Evolutionary conservation across 2,113 vertebrate species (phyloP), one percentile per base, ranked within the genome.

Genomic region (Formicarius rufipectus): DNA sequence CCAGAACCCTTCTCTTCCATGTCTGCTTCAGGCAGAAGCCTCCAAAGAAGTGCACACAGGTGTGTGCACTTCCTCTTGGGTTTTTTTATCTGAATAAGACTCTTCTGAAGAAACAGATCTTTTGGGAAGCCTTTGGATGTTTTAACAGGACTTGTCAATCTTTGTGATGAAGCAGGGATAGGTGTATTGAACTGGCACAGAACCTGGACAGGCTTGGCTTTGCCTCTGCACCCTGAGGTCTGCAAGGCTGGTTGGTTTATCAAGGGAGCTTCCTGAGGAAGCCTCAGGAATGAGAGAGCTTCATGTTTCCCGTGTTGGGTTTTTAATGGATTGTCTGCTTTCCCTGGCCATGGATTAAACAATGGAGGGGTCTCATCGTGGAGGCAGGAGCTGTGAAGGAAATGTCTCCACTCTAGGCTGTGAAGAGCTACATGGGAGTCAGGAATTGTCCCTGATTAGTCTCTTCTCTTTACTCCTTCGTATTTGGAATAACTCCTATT

Each of bases 221-320:
- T 31, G 10, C 2, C 22, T 37, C 21, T 8, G 22, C 30, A 9
- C n/a, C 21, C 67, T 3, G 62, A 56, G 71, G 11, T 47, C 14
- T n/a, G 50, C 24, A 30, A 9, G 47, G 10, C 27, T 42, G 0
- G 0, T 8, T 2, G 3, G 30, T 55, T 64, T 31, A 22, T 50
- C 37, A 30, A 0, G 62, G 56, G 40, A 83, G 44, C 67, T 74
- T 59, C 59, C 42, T 50, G 58, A 47, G 19, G 53, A 37, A 14
- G 33, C 37, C 59, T 45, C 19, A 35, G 82, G 31, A 37, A 7
- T 6, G 73, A 19, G 22, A 28, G 52, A 28, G 20, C 71, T 50
- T 18, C 4, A 1, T 8, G 3, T 14, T 55, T 28, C 31, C 10
- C 28, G 20, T n/a, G 14, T 2, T 27, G 60, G 31, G 44, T 19